These are phyloP conservation scores for Ephydatia muelleri DNA, from an alignment of 37 sponge, comb jelly and placozoan genomes.

Conservation along the genomic window DNA sequence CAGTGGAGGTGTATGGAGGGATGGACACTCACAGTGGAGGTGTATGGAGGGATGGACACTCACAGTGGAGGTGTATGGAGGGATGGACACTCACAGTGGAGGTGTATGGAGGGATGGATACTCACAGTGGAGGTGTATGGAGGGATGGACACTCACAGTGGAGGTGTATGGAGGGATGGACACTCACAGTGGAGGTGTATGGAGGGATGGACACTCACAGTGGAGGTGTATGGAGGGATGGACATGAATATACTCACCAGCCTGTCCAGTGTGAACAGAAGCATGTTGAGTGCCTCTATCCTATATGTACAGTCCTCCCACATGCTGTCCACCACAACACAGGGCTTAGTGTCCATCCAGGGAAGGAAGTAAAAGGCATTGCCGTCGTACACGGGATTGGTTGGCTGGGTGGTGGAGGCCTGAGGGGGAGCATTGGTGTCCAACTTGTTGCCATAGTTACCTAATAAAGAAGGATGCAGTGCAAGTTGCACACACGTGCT, in stretches of 20 bases:
- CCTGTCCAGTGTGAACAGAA: slow-evolving; percentile 52
- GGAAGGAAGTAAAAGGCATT: slow-evolving; percentile 90
- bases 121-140: background rate
- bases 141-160: too few relatives aligned
- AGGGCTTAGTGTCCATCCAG: slow-evolving; percentile 94
- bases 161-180: background rate
- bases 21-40: too few relatives aligned
- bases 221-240: slow-evolving; percentile 8
- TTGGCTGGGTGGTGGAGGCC: slow-evolving; percentile 93
- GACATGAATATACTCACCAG: slow-evolving; percentile 35
- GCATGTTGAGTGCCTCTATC: slow-evolving; percentile 82
- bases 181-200: background rate
- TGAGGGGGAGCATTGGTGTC: slow-evolving; percentile 81
- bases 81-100: too few relatives aligned
- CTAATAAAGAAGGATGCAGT: too few relatives aligned
- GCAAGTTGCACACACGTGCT: too few relatives aligned
- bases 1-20: too few relatives aligned
- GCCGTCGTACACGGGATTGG: slow-evolving; percentile 93
- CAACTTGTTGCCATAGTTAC: slow-evolving; percentile 96
- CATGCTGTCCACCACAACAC: slow-evolving; percentile 73
- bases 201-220: slow-evolving; percentile 1
- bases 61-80: too few relatives aligned
- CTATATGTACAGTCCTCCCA: slow-evolving; percentile 98
- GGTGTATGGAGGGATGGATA: background rate
- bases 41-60: too few relatives aligned